Evolutionary conservation across 1,140 invertebrate genomes (phyloP).

Genomic region (Nephila pilipes): DNA sequence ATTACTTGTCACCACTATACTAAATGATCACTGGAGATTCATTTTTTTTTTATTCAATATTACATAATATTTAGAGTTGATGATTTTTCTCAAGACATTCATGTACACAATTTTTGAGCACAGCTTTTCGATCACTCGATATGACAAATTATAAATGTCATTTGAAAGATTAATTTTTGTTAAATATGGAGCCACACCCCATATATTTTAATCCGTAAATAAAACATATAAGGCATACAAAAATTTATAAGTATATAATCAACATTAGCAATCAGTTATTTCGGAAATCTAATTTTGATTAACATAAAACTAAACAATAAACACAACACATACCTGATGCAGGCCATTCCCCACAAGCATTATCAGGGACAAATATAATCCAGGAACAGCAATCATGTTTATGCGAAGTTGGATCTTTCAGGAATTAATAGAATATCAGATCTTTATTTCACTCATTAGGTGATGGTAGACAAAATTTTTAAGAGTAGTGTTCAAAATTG

Average conservation of each 20-base stretch:
- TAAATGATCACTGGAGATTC: no score
- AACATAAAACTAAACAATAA: not conserved
- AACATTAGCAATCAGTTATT: not conserved
- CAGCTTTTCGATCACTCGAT: no score
- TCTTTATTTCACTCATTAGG: not conserved
- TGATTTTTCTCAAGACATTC: no score
- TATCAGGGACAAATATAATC: slow-evolving; percentile 17
- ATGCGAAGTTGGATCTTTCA: not conserved
- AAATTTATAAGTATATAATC: not conserved
- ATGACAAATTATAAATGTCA: no score
- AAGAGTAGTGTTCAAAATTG: not conserved
- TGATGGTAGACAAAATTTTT: not conserved
- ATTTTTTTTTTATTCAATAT: no score
- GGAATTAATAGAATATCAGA: not conserved
- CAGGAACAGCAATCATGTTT: not conserved
- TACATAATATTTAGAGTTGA: no score
- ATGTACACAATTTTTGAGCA: no score
- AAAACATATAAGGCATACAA: not conserved
- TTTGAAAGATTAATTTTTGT: not conserved
- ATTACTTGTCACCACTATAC: no score
- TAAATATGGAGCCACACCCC: not conserved
- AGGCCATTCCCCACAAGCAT: not conserved
- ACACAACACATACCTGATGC: not conserved
- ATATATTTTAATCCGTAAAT: not conserved
- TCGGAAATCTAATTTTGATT: not conserved